Conservation (phyloP, 1,140 invertebrate genomes). For the Drosophila mayri region DNA sequence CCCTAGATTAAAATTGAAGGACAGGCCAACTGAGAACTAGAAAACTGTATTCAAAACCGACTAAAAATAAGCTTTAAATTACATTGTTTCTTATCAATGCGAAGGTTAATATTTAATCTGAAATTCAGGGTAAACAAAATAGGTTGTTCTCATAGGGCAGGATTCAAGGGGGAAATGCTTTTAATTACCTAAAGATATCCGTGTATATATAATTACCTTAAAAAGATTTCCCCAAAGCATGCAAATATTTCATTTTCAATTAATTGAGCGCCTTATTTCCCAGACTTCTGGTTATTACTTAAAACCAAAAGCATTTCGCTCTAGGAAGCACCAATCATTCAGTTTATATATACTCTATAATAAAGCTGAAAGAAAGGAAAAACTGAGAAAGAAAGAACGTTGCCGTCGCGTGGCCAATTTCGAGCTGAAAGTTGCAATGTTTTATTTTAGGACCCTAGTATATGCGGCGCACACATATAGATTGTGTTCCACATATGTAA, state of each 20-base stretch:
- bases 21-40: neutral
- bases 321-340: constrained; percentile 5
- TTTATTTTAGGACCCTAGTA: constrained; percentile 73
- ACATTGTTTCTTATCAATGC: constrained; percentile 11
- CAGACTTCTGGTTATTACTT: constrained; percentile 1
- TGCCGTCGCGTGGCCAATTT: constrained; percentile 54
- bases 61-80: neutral
- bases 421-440: constrained; percentile 67
- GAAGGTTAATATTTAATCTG: neutral
- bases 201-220: neutral
- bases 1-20: neutral
- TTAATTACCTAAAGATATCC: neutral
- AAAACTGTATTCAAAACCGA: neutral
- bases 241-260: neutral
- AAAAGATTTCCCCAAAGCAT: neutral
- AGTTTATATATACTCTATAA: constrained; percentile 2
- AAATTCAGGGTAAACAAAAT: neutral
- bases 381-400: constrained; percentile 10
- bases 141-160: no score
- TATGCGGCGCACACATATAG: constrained; percentile 25
- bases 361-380: constrained; percentile 8
- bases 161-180: neutral
- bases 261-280: neutral
- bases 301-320: constrained; percentile 2
- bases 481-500: constrained; percentile 41